Conservation (phyloP, 2,797 vertebrate genomes). For the Mus caroli region DNA sequence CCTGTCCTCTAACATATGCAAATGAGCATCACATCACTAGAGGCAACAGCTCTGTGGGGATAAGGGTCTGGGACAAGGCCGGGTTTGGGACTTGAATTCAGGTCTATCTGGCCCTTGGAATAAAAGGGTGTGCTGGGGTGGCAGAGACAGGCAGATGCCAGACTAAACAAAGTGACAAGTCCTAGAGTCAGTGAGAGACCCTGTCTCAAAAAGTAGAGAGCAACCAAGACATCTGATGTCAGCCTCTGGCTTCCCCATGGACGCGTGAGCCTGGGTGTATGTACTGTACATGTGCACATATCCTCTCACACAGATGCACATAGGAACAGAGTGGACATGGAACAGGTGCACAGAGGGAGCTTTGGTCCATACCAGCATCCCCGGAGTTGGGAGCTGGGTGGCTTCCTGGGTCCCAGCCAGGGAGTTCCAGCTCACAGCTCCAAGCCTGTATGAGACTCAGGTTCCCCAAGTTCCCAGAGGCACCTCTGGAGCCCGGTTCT, state of each 20-base stretch:
- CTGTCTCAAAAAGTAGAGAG: background rate
- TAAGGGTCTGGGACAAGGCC: background rate
- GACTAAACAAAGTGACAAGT: background rate
- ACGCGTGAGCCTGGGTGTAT: background rate
- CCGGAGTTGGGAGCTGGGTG: background rate
- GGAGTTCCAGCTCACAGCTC: background rate
- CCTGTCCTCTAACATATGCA: background rate
- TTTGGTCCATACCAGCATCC: fast-evolving
- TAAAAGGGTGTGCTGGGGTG: background rate
- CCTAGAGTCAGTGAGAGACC: background rate
- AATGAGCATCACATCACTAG: background rate
- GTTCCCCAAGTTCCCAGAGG: background rate
- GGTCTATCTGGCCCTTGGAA: background rate
- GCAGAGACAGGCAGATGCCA: background rate
- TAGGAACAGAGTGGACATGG: background rate
- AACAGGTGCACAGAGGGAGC: background rate
- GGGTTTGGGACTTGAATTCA: background rate
- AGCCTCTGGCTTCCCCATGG: background rate
- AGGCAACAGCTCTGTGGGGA: background rate
- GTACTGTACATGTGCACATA: background rate
- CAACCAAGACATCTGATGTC: background rate
- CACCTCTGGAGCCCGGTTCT: background rate
- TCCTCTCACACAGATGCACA: no score
- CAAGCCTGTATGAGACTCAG: background rate
- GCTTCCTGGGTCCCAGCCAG: background rate